phyloP scores from a whole-genome alignment of 2,888 invertebrate genomes.

The Apotomis capreana region DNA sequence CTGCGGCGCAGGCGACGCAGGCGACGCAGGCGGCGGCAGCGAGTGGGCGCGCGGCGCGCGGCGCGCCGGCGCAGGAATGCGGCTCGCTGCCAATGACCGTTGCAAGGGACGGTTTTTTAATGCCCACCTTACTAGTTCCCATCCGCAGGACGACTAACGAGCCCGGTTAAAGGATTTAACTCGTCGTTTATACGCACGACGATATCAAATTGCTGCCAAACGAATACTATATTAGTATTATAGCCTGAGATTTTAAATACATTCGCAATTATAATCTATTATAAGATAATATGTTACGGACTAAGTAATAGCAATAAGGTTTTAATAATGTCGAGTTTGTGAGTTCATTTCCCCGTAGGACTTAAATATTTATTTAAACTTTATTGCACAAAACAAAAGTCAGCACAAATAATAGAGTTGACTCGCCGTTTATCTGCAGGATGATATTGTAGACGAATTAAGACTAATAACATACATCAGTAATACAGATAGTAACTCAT shows the following conservation, averaged over 20 bases:
- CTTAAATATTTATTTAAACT: background rate
- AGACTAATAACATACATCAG: background rate
- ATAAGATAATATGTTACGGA: background rate
- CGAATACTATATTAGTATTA: slow-evolving; percentile 5
- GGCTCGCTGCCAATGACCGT: slow-evolving; percentile 82
- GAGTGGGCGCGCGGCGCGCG: slow-evolving; percentile 64
- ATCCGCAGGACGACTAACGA: slow-evolving; percentile 63
- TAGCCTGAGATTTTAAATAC: slow-evolving; percentile 8
- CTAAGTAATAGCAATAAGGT: background rate
- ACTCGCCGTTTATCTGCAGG: background rate
- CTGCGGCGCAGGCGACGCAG: background rate
- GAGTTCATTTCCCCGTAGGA: slow-evolving; percentile 8
- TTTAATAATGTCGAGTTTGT: slow-evolving; percentile 4
- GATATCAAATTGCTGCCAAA: slow-evolving; percentile 1
- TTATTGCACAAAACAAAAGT: too few relatives aligned
- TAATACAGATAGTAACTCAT: background rate
- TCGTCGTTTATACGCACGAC: slow-evolving; percentile 20
- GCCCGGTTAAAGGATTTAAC: slow-evolving; percentile 31
- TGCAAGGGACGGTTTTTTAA: slow-evolving; percentile 78
- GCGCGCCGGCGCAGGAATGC: slow-evolving; percentile 78
- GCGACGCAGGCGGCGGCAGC: slow-evolving; percentile 45
- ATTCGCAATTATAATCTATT: background rate
- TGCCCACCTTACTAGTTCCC: slow-evolving; percentile 68
- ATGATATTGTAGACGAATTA: slow-evolving; percentile 6
- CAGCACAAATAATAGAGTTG: background rate